Evolutionary conservation across 2,888 invertebrate species (phyloP), one percentile per base, ranked within the genome.

Genomic region (Meliscaeva auricollis): DNA sequence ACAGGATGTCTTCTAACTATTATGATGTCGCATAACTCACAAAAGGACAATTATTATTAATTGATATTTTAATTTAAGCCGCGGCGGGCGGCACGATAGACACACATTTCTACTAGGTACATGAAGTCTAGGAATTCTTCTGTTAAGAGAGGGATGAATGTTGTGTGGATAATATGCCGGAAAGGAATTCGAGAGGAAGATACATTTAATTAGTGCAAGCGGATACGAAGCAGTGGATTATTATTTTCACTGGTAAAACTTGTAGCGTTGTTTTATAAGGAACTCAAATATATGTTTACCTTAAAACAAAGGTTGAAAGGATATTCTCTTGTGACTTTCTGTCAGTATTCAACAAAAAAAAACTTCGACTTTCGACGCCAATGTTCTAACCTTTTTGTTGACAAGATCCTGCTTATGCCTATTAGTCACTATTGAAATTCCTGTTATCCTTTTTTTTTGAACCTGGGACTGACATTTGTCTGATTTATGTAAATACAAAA

Each of bases 21-120:
- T 0, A 26, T 26, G 2, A 26, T 26, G n/a, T 20, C n/a, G 60
- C 60, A 60, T 60, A 60, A 60, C 60, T 60, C 41, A 60, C 7
- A 60, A 60, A 41, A 60, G 60, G 41, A 60, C 41, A 60, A 60
- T 41, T 41, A 41, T 60, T 60, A 60, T 60, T 60, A 60, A 60
- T 60, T 60, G 60, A 41, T 60, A 60, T 60, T 60, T 60, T 41
- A 26, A 44, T 60, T 60, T 60, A 22, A 22, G 41, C 3, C 26
- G 26, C 26, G 26, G 26, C 4, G 2, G 26, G 26, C 4, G 26
- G 26, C 26, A 26, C 20, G 41, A 38, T 3, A 26, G 5, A 60
- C 26, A 22, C 41, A 41, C 22, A 60, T 60, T 26, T 38, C 58
- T 38, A 38, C 60, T 60, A n/a, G 38, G 38, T 38, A 11, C 13